Percentiles rank a stretch among this genome's conserved stretches.
These are phyloP conservation scores for Doryteuthis pealeii DNA, from an alignment of 1,140 invertebrate species.

Conservation along the genomic window DNA sequence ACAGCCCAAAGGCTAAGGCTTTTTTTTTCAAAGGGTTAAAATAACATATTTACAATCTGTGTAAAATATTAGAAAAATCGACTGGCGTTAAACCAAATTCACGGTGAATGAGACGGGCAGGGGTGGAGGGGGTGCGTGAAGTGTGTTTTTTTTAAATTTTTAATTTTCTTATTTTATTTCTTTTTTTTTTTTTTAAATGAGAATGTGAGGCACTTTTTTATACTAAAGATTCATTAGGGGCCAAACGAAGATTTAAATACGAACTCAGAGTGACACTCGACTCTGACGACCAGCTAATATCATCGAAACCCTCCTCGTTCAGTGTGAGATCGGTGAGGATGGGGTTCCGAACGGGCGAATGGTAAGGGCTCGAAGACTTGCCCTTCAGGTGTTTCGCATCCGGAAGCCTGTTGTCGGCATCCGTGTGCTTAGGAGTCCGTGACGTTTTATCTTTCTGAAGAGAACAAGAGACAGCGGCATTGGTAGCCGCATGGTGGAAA, in stretches of 20 bases:
- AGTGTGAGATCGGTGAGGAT: background rate
- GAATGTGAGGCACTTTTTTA: background rate
- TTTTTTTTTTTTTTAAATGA: no score
- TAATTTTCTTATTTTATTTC: no score
- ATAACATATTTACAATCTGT: no score
- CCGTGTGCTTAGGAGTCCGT: background rate
- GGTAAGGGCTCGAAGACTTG: background rate
- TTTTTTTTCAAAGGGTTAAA: no score
- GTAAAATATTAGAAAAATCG: no score
- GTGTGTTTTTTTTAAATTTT: no score
- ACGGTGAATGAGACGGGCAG: no score
- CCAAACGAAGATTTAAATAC: constrained; percentile 1
- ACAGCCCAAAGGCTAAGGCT: no score
- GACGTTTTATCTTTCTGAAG: background rate
- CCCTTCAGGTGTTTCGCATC: background rate
- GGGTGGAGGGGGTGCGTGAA: no score
- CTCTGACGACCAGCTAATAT: constrained; percentile 5
- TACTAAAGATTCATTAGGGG: constrained; percentile 10
- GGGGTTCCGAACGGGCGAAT: background rate
- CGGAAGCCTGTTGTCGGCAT: background rate
- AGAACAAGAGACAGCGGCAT: background rate
- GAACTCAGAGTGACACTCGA: background rate
- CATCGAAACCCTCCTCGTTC: constrained; percentile 4
- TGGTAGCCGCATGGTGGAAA: background rate
- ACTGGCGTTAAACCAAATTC: no score